Evolutionary conservation across 1,140 invertebrate genomes (phyloP).

Genomic region (Nylanderia fulva): DNA sequence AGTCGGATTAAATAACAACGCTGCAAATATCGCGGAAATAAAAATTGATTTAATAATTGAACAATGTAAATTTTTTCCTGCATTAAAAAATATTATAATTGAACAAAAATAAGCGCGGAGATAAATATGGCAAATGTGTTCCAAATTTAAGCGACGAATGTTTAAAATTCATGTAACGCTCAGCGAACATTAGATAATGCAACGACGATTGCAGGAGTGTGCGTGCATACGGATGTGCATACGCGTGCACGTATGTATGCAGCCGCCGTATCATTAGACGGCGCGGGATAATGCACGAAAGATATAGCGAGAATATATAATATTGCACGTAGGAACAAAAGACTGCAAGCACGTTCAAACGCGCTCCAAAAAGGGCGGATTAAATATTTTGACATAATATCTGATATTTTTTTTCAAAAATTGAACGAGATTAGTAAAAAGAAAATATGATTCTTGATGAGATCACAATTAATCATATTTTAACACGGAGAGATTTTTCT

Average conservation of each 20-base stretch:
- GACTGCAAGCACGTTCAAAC: slow-evolving; percentile 38
- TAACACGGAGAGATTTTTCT: too few species aligned
- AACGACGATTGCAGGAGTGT: not conserved
- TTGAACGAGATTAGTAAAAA: too few species aligned
- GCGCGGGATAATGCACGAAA: slow-evolving; percentile 51
- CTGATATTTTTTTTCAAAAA: too few species aligned
- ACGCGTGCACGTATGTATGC: slow-evolving; percentile 47
- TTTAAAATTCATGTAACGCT: not conserved
- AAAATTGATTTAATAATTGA: too few species aligned
- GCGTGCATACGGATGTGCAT: not conserved
- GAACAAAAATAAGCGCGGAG: too few species aligned
- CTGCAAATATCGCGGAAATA: too few species aligned
- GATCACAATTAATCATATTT: not conserved
- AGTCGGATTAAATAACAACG: too few species aligned
- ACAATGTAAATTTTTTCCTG: too few species aligned
- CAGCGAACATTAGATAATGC: not conserved
- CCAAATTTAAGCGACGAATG: not conserved
- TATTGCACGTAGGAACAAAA: slow-evolving; percentile 63
- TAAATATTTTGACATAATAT: not conserved
- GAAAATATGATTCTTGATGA: too few species aligned
- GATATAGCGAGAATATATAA: slow-evolving; percentile 65
- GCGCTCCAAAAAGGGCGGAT: not conserved
- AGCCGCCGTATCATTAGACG: slow-evolving; percentile 64
- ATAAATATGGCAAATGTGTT: too few species aligned
- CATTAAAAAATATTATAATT: too few species aligned